A percentile compares a stretch with the other conserved stretches of the same genome.
phyloP scores from a whole-genome alignment of 2,113 vertebrate genomes.

The Sapajus apella region DNA sequence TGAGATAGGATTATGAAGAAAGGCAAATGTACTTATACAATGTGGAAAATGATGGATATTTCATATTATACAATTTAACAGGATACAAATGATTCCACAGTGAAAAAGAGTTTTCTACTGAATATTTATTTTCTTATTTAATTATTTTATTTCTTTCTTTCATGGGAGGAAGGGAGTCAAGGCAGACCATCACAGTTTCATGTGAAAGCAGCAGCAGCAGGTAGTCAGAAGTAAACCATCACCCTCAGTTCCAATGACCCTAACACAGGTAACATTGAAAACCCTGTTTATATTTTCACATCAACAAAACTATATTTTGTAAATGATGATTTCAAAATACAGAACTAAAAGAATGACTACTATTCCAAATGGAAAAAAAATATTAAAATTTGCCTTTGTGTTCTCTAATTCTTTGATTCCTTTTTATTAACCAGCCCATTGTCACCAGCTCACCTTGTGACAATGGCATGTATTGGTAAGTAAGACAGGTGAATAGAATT shows the following conservation, averaged over 20 bases:
- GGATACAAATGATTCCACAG: not conserved
- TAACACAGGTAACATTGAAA: constrained; percentile 8
- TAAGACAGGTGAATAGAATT: not conserved
- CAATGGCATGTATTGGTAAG: not conserved
- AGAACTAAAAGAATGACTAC: constrained; percentile 36
- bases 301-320: not conserved
- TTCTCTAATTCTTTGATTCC: not conserved
- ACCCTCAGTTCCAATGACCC: no score
- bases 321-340: not conserved
- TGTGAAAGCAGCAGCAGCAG: not conserved
- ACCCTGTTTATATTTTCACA: not conserved
- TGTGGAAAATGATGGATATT: not conserved
- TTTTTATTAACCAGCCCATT: not conserved
- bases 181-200: not conserved
- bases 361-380: not conserved
- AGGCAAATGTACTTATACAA: not conserved
- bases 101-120: not conserved
- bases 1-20: not conserved
- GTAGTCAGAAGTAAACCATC: not conserved
- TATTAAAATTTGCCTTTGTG: not conserved
- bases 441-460: not conserved
- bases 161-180: not conserved
- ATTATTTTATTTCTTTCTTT: not conserved
- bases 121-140: constrained; percentile 8
- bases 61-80: not conserved